A percentile compares a stretch with the other conserved stretches of the same genome.
phyloP scores from a whole-genome alignment of 1,140 invertebrate species.

The Philopotamus ludificatus region DNA sequence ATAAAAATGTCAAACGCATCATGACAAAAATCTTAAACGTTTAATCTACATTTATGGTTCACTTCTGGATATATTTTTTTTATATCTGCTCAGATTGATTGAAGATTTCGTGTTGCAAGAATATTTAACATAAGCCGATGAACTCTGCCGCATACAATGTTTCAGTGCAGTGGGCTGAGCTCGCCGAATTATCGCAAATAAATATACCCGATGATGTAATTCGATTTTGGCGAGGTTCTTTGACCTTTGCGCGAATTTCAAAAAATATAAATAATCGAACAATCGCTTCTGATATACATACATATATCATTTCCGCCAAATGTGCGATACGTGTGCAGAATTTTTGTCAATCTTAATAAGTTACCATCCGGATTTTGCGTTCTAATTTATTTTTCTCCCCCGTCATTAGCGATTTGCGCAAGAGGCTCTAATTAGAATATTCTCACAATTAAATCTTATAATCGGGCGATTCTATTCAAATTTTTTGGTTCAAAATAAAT shows the following conservation, averaged over 20 bases:
- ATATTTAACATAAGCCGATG: background rate
- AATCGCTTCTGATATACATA: too few relatives aligned
- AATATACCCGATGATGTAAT: too few relatives aligned
- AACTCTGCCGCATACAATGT: background rate
- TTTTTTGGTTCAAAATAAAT: background rate
- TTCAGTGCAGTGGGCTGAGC: background rate
- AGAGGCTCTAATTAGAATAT: too few relatives aligned
- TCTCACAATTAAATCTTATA: background rate
- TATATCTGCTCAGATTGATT: background rate
- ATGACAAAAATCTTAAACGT: too few relatives aligned
- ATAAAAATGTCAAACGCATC: background rate
- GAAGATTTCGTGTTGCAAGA: background rate
- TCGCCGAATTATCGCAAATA: too few relatives aligned
- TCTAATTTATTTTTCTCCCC: background rate
- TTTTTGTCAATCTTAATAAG: background rate
- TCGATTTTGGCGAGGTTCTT: background rate
- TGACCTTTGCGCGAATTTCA: too few relatives aligned
- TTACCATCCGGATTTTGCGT: background rate
- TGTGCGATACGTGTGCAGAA: background rate
- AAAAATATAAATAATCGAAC: background rate
- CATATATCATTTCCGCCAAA: background rate
- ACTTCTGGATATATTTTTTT: background rate
- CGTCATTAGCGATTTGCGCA: too few relatives aligned
- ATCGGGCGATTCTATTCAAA: too few relatives aligned
- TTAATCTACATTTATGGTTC: background rate